Conservation (phyloP, 2,113 vertebrate genomes). For the Pampusana beccarii region DNA sequence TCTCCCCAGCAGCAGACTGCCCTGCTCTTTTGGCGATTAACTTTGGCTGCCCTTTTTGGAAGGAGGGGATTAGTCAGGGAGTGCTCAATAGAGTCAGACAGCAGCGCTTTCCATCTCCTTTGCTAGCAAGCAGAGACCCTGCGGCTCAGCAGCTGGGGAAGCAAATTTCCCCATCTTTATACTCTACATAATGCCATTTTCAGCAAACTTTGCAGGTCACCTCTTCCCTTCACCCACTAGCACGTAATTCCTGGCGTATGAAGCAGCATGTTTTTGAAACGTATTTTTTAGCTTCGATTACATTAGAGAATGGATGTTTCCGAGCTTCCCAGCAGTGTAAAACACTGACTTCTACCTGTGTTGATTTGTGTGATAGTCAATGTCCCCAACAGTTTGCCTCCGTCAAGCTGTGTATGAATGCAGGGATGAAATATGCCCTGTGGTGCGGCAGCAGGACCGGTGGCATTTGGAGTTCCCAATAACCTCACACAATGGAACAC, state of each 20-base stretch:
- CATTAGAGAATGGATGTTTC: neutral
- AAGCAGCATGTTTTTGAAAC: neutral
- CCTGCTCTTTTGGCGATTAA: neutral
- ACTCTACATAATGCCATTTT: neutral
- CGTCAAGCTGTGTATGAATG: neutral
- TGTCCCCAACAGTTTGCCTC: neutral
- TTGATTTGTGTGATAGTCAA: neutral
- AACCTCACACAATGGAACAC: neutral
- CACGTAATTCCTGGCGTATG: neutral
- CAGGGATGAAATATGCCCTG: neutral
- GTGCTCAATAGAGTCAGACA: neutral
- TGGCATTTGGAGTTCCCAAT: neutral
- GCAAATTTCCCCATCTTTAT: conserved; percentile 7
- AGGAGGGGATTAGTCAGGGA: neutral
- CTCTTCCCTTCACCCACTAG: neutral
- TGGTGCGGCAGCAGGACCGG: neutral
- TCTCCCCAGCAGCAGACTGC: neutral
- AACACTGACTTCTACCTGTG: neutral
- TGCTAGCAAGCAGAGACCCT: neutral
- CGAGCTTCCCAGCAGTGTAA: neutral
- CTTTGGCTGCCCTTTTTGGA: conserved; percentile 21
- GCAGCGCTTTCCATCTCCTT: neutral
- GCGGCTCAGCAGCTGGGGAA: neutral
- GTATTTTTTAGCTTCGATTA: neutral
- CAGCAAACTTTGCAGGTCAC: neutral